phyloP scores from a whole-genome alignment of 2,113 vertebrate genomes.

The Haemorhous mexicanus region DNA sequence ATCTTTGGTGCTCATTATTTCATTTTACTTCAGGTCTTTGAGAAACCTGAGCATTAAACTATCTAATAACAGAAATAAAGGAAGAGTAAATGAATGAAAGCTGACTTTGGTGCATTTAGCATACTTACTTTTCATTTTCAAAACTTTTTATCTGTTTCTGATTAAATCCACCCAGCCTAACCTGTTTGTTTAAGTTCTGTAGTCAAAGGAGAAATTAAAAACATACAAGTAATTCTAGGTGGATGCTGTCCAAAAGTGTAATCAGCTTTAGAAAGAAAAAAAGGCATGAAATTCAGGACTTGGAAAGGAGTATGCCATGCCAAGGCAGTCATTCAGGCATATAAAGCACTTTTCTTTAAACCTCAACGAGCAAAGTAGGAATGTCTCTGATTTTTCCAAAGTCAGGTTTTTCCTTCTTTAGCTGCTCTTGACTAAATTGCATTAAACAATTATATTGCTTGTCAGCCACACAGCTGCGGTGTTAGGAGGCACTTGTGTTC shows the following conservation, averaged over 20 bases:
- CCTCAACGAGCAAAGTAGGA: neutral
- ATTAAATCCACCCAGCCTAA: neutral
- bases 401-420: constrained; percentile 13
- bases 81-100: neutral
- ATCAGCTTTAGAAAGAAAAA: neutral
- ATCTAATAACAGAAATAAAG: neutral
- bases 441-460: neutral
- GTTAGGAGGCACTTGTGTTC: neutral
- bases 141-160: neutral
- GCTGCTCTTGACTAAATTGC: neutral
- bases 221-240: neutral
- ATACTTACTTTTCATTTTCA: neutral
- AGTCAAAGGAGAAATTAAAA: constrained; percentile 6
- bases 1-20: neutral
- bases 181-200: neutral
- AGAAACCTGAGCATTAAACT: neutral
- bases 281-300: neutral
- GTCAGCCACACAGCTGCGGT: neutral
- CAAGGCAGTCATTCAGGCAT: neutral
- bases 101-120: neutral
- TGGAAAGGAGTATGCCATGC: neutral
- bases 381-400: neutral
- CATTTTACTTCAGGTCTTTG: neutral
- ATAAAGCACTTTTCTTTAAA: neutral
- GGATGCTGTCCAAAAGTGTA: neutral